A percentile compares a stretch with the other conserved stretches of the same genome.
These are phyloP conservation scores for Tapera naevia DNA, from an alignment of 2,797 vertebrate species.

Conservation along the genomic window DNA sequence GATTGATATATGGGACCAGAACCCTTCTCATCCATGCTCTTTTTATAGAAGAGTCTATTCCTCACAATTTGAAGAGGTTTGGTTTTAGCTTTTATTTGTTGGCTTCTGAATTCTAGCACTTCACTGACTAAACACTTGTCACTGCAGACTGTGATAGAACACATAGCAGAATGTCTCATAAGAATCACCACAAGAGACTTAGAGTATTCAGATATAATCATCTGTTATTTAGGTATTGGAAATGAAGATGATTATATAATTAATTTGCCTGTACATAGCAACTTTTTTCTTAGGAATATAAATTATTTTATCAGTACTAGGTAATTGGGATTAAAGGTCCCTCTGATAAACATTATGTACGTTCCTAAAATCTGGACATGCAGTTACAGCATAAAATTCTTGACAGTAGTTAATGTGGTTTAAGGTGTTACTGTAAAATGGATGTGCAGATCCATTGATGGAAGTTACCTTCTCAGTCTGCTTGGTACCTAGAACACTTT, in stretches of 20 bases:
- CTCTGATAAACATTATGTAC: neutral
- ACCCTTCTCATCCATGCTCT: neutral
- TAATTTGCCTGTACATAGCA: neutral
- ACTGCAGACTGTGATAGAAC: neutral
- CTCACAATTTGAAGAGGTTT: neutral
- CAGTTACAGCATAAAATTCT: neutral
- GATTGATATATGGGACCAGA: neutral
- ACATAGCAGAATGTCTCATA: neutral
- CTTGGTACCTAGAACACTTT: neutral
- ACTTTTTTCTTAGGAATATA: neutral
- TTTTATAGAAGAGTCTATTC: neutral
- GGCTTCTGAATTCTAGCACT: neutral
- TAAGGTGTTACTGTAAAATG: neutral
- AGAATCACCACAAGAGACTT: neutral
- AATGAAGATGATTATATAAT: neutral
- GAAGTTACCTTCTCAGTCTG: neutral
- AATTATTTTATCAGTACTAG: neutral
- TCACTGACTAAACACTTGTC: neutral
- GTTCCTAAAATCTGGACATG: neutral
- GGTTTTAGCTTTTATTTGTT: neutral
- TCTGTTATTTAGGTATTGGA: neutral
- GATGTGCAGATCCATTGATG: neutral
- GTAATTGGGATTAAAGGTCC: neutral
- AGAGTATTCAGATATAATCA: neutral
- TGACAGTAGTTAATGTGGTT: neutral